Conservation (phyloP, 2,888 invertebrate genomes). For the Cerastis rubricosa region DNA sequence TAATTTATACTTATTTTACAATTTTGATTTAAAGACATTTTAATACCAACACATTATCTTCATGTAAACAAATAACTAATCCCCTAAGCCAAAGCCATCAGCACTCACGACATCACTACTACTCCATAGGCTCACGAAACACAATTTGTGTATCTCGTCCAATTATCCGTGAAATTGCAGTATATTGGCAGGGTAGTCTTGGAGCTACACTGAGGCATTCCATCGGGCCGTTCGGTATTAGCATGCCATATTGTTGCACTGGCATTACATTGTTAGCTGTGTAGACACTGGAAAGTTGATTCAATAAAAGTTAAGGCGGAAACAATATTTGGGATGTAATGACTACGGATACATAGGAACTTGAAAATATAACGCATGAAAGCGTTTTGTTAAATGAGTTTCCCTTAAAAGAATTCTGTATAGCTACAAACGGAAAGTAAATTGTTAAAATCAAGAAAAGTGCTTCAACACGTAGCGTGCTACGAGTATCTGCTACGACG, state of each 20-base stretch:
- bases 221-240: conserved; percentile 7
- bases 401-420: too few relatives aligned
- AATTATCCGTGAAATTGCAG: conserved; percentile 34
- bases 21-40: neutral
- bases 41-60: neutral
- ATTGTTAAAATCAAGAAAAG: neutral
- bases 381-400: neutral
- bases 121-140: neutral
- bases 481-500: conserved; percentile 15
- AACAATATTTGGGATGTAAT: neutral
- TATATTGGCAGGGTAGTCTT: conserved; percentile 10
- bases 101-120: neutral
- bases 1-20: too few relatives aligned
- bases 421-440: neutral
- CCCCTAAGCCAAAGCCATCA: too few relatives aligned
- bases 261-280: neutral
- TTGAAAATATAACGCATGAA: neutral
- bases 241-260: conserved; percentile 10
- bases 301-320: neutral
- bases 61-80: neutral
- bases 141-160: conserved; percentile 8
- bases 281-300: neutral
- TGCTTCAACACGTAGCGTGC: too few relatives aligned
- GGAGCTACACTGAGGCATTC: conserved; percentile 14
- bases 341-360: neutral